A percentile compares a stretch with the other conserved stretches of the same genome.
phyloP scores from a whole-genome alignment of 2,797 vertebrate species.

The Uromys caudimaculatus region DNA sequence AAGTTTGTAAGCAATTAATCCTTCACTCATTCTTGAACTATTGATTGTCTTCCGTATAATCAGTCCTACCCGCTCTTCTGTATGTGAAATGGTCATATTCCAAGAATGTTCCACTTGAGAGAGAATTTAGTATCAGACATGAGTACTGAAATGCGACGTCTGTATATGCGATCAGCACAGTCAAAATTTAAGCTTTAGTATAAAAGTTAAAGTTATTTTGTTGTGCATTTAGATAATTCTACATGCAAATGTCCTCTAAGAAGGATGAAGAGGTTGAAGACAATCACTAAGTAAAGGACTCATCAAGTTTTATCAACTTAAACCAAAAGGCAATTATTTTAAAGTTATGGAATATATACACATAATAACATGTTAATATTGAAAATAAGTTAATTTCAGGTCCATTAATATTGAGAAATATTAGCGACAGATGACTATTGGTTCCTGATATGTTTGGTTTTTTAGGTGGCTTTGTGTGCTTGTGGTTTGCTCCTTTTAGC shows the following conservation, averaged over 20 bases:
- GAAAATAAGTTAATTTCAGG: neutral
- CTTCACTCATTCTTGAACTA: conserved; percentile 4
- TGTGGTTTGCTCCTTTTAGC: no score
- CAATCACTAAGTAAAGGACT: neutral
- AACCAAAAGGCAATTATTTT: neutral
- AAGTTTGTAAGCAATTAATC: neutral
- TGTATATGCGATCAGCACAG: neutral
- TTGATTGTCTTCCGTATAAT: neutral
- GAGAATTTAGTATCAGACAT: conserved; percentile 7
- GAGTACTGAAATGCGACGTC: neutral
- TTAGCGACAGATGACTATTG: no score
- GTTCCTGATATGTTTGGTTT: no score
- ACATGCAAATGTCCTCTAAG: neutral
- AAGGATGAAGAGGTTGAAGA: neutral
- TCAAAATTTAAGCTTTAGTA: neutral
- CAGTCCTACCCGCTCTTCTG: neutral
- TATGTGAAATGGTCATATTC: neutral
- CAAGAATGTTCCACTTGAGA: neutral
- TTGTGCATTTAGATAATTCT: neutral
- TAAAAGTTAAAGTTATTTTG: neutral
- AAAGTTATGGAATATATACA: neutral
- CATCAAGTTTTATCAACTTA: neutral
- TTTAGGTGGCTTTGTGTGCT: no score
- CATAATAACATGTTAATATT: neutral
- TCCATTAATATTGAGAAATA: no score